Base-by-base conservation (phyloP, 1,140 invertebrate genomes). In the Halictus rubicundus region DNA sequence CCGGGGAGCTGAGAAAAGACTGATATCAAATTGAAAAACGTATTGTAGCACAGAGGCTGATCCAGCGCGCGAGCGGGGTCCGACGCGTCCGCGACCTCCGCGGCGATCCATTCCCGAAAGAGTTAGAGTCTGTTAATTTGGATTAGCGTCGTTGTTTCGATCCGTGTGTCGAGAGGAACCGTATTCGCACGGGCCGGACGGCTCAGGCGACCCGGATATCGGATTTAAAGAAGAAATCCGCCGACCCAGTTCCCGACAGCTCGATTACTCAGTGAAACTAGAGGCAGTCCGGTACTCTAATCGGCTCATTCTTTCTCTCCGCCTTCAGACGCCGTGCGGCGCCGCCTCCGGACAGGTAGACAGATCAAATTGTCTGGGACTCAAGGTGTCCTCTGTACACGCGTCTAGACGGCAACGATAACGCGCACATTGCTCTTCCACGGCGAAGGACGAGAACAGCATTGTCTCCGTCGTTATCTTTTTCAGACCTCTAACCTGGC, bases 371-470 rank as follows among this genome's bases (percentile, higher is more conserved):
- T 32, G 32, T 54, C 61, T 65, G 21, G 7, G 19, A 39, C 16
- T 52, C 52, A 8, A 25, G 16, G 1, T 23, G 12, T 8, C 39
- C 32, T 32, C 57, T 21, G 12, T 16, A 59, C 37, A 61, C 12
- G 14, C 1, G 6, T 54, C n/a, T 23, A n/a, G 10, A 16, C 12
- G n/a, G 21, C 19, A 32, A 21, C 23, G n/a, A 0, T 32, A 52
- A 72, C 75, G 75, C n/a, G 37, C 52, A 69, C 16, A 5, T 46
- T 3, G 25, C 71, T 72, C 32, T 72, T 52, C 46, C 32, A 5
- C 1, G 8, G 16, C 14, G n/a, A 63, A 37, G 42, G 19, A 64
- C 1, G 57, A 64, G 25, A 19, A 23, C n/a, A 2, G 10, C 61
- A 46, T 49, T 60, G 37, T 37, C 12, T 7, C n/a, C 21, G 23